Base-by-base conservation (phyloP, 2,888 invertebrate genomes). In the Hetaerina titia region DNA sequence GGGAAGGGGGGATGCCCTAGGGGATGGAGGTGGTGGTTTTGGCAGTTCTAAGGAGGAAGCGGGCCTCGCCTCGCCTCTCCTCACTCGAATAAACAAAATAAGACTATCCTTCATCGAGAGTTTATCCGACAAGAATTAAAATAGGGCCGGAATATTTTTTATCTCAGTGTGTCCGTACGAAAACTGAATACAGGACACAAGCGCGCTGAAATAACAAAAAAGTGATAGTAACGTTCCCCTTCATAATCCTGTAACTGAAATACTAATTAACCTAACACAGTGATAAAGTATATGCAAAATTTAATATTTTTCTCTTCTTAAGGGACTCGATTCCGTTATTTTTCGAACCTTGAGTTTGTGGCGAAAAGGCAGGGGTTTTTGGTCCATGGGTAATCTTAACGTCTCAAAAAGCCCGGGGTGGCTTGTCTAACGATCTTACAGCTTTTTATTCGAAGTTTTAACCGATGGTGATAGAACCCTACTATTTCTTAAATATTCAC, bases 31-130 rank as follows among this genome's bases (percentile, higher is more conserved):
- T 45, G 45, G 45, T 45, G 45, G 45, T 45, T 45, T 45, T 45
- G 45, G 45, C 45, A 45, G 45, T 45, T 45, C 45, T 45, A 45
- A 45, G 45, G 45, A 45, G 45, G 1, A 45, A 45, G 45, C 45
- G 19, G 7, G 64, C 64, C 60, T 15, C 25, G 90, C n/a, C 8
- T 69, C 69, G 11, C 92, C 22, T 56, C 92, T 56, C 63, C 60
- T 63, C 90, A 17, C 60, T 25, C 90, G 89, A 89, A 89, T 57
- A 89, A 57, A 89, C 74, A 74, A 74, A 89, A 88, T 57, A 89
- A 89, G 89, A 25, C 89, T 89, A 89, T 89, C 89, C 89, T 89
- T 89, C 89, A 56, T 89, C 89, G 89, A 15, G 89, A 57, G 11
- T 17, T 56, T 25, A 2, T 25, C 74, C 25, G 74, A 9, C 13